Base-by-base conservation (phyloP, 2,797 vertebrate genomes). In the Holocentrus rufus region DNA sequence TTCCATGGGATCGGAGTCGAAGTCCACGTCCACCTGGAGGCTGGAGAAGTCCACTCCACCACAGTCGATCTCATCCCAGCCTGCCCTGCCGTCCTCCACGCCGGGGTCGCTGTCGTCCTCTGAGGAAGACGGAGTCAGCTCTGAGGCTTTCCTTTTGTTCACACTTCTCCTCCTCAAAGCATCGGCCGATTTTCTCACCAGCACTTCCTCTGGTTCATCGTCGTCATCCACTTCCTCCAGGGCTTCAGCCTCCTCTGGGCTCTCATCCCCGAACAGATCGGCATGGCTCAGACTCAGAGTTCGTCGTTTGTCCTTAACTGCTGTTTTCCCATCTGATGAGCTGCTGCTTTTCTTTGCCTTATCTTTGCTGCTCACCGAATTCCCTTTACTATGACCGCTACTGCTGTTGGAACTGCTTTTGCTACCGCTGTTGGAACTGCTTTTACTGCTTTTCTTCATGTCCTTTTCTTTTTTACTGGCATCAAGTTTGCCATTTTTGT, bases 211-310 rank as follows among this genome's bases (percentile, higher is more conserved):
- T 0, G 67, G 87, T 0, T 95, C 94, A 0, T 89, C 77, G 0
- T 93, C 72, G 0, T 14, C 65, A 0, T 87, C 80, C 11, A 86
- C 81, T 11, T 90, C 92, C 42, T 74, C 78, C 0, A 91, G 71
- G 0, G 76, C 81, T 3, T 86, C 54, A 0, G 73, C 87, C 0
- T 97, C 96, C 0, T 97, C 97, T 1, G 94, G 96, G 0, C 97
- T 98, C 84, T 99, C 98, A 0, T 96, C 97, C 0, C 97, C 97
- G 1, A 99, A 99, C 76, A 99, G 93, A 57, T 99, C 98, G 0
- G 88, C 95, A 0, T 99, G 97, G 79, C 96, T 98, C 71, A 98
- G 74, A 42, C 95, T 98, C 82, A 94, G 59, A n/a, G 90, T 92
- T 66, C 69, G 89, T 34, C 87, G 90, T 72, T 95, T 96, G 39